These are phyloP conservation scores for Gymnocephalus cernua DNA, from an alignment of 2,113 vertebrate species.

Conservation along the genomic window DNA sequence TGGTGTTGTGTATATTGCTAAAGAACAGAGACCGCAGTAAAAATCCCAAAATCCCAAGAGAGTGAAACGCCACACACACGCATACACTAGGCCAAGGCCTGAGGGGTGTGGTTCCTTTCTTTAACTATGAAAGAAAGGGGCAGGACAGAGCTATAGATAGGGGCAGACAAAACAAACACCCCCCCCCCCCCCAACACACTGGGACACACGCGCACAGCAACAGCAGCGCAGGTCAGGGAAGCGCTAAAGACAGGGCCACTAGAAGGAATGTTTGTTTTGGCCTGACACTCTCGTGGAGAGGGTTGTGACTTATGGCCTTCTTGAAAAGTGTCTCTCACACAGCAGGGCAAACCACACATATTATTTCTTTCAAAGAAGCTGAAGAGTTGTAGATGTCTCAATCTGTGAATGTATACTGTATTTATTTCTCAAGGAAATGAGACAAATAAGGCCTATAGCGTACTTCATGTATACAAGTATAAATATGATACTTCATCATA, in stretches of 20 bases:
- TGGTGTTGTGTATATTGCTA: background rate
- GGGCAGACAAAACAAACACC: conserved; percentile 79
- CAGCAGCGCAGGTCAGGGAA: conserved; percentile 55
- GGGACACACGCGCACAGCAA: conserved; percentile 10
- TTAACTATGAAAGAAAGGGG: conserved; percentile 79
- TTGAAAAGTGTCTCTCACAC: conserved; percentile 24
- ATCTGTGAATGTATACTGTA: background rate
- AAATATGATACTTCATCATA: no score
- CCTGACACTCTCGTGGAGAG: conserved; percentile 40
- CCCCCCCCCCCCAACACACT: conserved; percentile 40
- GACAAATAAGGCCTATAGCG: no score
- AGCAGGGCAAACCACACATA: conserved; percentile 4
- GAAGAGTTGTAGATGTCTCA: background rate
- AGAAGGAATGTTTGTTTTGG: conserved; percentile 66
- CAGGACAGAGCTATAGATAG: conserved; percentile 75
- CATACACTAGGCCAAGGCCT: conserved; percentile 51
- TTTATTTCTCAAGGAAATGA: background rate
- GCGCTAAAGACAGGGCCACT: conserved; percentile 34
- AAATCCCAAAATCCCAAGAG: conserved; percentile 68
- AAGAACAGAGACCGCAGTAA: conserved; percentile 31
- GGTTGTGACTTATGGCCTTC: conserved; percentile 49
- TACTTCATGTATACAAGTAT: no score
- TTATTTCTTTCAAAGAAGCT: background rate
- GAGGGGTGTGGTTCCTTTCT: conserved; percentile 81
- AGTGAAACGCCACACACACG: conserved; percentile 58